A percentile compares a stretch with the other conserved stretches of the same genome.
Evolutionary conservation across 2,888 invertebrate species (phyloP).

Genomic region (Dermolepida albohirtum): DNA sequence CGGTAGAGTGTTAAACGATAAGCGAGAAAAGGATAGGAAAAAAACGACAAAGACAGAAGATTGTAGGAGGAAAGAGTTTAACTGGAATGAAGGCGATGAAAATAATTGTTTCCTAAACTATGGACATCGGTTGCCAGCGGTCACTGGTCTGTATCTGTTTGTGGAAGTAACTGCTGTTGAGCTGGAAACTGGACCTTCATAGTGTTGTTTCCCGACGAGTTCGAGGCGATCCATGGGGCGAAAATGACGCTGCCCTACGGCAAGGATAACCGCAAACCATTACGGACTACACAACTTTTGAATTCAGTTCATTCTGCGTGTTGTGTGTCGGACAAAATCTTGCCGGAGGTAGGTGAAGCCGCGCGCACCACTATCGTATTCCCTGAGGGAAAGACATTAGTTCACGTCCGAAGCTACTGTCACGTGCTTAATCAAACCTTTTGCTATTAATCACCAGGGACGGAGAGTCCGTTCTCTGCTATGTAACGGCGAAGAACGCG

Average conservation of each 20-base stretch:
- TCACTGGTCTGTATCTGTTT: slow-evolving; percentile 29
- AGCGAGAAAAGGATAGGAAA: slow-evolving; percentile 3
- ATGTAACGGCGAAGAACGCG: not conserved
- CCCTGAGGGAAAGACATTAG: slow-evolving; percentile 56
- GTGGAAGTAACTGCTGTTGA: slow-evolving; percentile 18
- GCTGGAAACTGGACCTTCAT: not conserved
- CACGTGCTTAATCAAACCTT: slow-evolving; percentile 61
- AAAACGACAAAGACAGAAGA: not conserved
- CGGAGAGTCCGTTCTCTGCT: not conserved
- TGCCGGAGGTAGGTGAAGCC: slow-evolving; percentile 31
- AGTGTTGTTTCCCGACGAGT: slow-evolving; percentile 8
- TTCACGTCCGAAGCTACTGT: slow-evolving; percentile 58
- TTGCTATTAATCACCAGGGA: slow-evolving; percentile 56
- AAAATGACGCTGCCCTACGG: slow-evolving; percentile 31
- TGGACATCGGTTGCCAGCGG: slow-evolving; percentile 23
- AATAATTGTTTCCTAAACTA: slow-evolving; percentile 39
- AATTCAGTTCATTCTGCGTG: slow-evolving; percentile 29
- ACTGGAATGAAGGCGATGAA: slow-evolving; percentile 27
- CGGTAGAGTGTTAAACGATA: not conserved
- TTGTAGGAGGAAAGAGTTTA: not conserved
- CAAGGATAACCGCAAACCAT: slow-evolving; percentile 44
- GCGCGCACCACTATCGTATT: slow-evolving; percentile 26
- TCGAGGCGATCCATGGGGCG: not conserved
- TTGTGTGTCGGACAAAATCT: slow-evolving; percentile 32
- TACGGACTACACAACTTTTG: slow-evolving; percentile 47